Base-by-base conservation (phyloP, 2,797 vertebrate species). In the Siniperca scherzeri region DNA sequence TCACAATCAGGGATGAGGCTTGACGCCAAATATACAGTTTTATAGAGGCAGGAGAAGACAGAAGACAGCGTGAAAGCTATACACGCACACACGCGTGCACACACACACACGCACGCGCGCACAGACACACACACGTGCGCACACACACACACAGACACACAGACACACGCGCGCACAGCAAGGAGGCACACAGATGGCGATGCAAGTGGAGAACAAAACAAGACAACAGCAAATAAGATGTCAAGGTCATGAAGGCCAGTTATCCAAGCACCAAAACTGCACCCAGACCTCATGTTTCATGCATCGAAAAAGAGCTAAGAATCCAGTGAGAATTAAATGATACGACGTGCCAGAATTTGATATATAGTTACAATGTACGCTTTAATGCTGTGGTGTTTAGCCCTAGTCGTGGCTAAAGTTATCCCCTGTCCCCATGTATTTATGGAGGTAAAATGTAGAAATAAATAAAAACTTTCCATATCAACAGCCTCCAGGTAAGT, bases 121-220 rank as follows among this genome's bases (percentile, higher is more conserved):
- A 72, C 60, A 81, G 2, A 88, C 70, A 77, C 70, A 46, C 76
- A 36, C 33, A 42, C 61, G 55, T 74, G 78, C 78, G 57, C 48
- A 64, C 71, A 68, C 70, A 72, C 60, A 79, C 55, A 50, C 27
- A 3, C 27, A 30, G 27, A 30, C 27, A 62, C 73, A 88, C 70
- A 79, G 66, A 46, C 76, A 36, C 33, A 42, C 62, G 55, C 74
- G 78, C 78, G 57, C 60, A 81, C 55, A 50, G 64, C 70, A 68
- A 73, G 79, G 74, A 79, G 74, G 81, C 42, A 68, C 77, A 89
- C 90, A 93, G 85, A 90, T 84, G 91, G 87, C 30, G n/a, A 52
- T 53, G 67, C 81, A 66, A 83, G 82, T 22, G 52, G 36, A 74
- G 65, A 87, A 86, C 50, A 85, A 86, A 87, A 88, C 77, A 88